phyloP scores from a whole-genome alignment of 2,888 invertebrate genomes.

The Pseudococcus longispinus region DNA sequence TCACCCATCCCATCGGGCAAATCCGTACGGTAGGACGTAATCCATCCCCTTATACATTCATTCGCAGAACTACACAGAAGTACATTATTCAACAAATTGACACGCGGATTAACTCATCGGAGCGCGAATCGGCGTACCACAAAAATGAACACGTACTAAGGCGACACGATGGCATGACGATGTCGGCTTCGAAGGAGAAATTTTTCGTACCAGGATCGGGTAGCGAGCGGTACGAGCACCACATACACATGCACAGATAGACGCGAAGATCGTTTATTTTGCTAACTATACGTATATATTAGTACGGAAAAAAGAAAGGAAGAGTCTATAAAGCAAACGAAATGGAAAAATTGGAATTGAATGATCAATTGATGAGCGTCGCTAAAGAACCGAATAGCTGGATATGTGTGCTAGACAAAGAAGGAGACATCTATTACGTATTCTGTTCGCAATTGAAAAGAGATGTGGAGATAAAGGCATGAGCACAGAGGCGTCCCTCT shows the following conservation, averaged over 20 bases:
- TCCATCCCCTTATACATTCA: background rate
- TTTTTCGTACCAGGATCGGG: background rate
- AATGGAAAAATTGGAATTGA: conserved; percentile 54
- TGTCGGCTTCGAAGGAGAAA: background rate
- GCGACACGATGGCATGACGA: background rate
- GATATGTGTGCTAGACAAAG: too few species aligned
- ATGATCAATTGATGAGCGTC: conserved; percentile 55
- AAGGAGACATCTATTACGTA: background rate
- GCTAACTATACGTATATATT: conserved; percentile 15
- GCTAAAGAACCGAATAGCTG: conserved; percentile 18
- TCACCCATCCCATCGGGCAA: background rate
- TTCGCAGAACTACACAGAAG: background rate
- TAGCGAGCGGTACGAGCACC: background rate
- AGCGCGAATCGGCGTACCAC: background rate
- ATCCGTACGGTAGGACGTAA: too few species aligned
- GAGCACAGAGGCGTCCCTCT: background rate
- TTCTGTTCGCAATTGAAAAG: background rate
- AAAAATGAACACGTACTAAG: background rate
- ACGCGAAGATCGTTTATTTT: conserved; percentile 7
- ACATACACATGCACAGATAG: background rate
- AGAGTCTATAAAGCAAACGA: conserved; percentile 48
- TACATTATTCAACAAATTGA: background rate
- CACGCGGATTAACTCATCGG: background rate
- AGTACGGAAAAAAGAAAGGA: background rate
- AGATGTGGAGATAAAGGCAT: background rate